Evolutionary conservation across 2,888 invertebrate genomes (phyloP), one percentile per base, ranked within the genome.

Genomic region (Yponomeuta sedellus): DNA sequence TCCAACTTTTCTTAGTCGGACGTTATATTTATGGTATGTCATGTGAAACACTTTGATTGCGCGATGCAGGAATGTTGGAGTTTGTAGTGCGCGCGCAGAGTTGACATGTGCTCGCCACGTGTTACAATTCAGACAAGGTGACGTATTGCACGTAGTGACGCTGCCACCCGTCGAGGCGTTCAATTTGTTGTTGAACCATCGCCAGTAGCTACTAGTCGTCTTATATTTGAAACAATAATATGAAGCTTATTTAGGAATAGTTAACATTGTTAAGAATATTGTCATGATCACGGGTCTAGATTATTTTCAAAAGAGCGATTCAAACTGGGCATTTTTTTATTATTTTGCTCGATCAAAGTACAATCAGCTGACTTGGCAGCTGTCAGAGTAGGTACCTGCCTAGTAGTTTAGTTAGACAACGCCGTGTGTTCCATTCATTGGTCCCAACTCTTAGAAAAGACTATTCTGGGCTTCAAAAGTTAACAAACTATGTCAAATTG

Each of bases 381-480:
- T 16, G 16, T 34, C 25, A 25, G 12, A 59, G 59, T n/a, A n/a
- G n/a, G n/a, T 59, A 22, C n/a, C 12, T 22, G 12, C 10, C 11
- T n/a, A n/a, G 20, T n/a, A 57, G 19, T 20, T 19, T 20, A 10
- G n/a, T 20, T 25, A 59, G 12, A 59, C 10, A 25, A 22, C 44
- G 11, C 70, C 75, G 74, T 74, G 75, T 76, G 71, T 76, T 77
- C 76, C 75, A 78, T 74, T 72, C 74, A 72, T 88, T 89, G 88
- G 88, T 89, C 88, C 88, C 88, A 83, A 81, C 85, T 77, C 84
- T 61, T 39, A 34, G n/a, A 61, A 28, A 61, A 28, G 11, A 59
- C 10, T 28, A 10, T 28, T 61, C 6, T 34, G 61, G 61, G 61
- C 61, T 28, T 61, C 28, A 20, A 58, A 58, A 20, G 34, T 34